phyloP scores from a whole-genome alignment of 2,888 invertebrate species.

The Dermolepida albohirtum region DNA sequence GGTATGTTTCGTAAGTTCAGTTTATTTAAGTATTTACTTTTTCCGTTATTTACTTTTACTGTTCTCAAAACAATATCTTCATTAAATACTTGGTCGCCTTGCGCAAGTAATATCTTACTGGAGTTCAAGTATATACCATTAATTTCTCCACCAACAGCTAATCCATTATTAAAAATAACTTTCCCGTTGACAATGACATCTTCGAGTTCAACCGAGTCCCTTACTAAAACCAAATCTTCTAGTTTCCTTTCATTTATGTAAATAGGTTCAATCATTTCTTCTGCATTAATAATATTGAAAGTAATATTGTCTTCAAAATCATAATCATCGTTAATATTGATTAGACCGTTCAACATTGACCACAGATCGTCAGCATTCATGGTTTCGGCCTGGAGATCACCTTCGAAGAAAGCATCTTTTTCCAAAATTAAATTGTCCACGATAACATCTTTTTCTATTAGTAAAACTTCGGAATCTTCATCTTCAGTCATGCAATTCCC shows the following conservation, averaged over 20 bases:
- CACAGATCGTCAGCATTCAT: conserved; percentile 55
- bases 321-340: conserved; percentile 55
- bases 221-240: conserved; percentile 52
- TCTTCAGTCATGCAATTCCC: conserved; percentile 35
- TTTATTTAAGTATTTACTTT: conserved; percentile 54
- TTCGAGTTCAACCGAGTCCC: conserved; percentile 50
- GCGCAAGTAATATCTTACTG: conserved; percentile 56
- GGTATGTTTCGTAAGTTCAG: conserved; percentile 45
- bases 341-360: conserved; percentile 52
- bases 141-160: conserved; percentile 54
- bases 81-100: conserved; percentile 60
- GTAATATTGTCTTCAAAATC: conserved; percentile 46
- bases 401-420: conserved; percentile 49
- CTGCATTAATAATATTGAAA: conserved; percentile 49
- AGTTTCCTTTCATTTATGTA: conserved; percentile 55
- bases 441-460: conserved; percentile 48
- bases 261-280: conserved; percentile 42
- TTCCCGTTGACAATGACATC: conserved; percentile 57
- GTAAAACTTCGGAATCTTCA: conserved; percentile 12
- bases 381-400: conserved; percentile 51
- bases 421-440: conserved; percentile 54
- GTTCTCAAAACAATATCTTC: conserved; percentile 53
- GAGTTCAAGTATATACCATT: conserved; percentile 56
- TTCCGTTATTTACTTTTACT: conserved; percentile 51
- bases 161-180: conserved; percentile 53